Evolutionary conservation across 2,888 invertebrate genomes (phyloP), one percentile per base, ranked within the genome.

Genomic region (Carabus problematicus): DNA sequence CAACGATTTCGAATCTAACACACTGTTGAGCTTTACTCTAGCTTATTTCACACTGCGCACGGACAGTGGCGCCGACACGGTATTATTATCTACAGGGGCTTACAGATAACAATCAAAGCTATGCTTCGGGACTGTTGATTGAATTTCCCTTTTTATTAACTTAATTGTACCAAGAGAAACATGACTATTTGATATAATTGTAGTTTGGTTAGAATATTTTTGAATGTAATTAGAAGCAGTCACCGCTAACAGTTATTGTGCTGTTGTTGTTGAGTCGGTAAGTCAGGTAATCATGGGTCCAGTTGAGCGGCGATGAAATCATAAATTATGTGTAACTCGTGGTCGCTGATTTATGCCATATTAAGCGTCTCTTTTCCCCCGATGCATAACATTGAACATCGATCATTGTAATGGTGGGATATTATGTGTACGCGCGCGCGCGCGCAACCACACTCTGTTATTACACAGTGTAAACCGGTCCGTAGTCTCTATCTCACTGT

Each of bases 261-360:
- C 6, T 29, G 29, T 29, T 29, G 29, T 29, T 12, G 19, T 52
- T 12, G 52, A 52, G 52, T 52, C 19, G 12, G 52, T 52, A 52
- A 16, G 47, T 47, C 47, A 42, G 54, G 66, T 66, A 66, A 66
- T 66, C 58, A 66, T 49, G 58, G 66, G 66, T 66, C 66, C 66
- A 56, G 66, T 66, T 66, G 45, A 56, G 40, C 66, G 49, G 67
- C 67, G 67, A 60, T 67, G 67, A 67, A 67, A 67, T 60, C 67
- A 67, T 67, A 67, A 67, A 67, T 67, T 67, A 67, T 67, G 67
- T 67, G 60, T 60, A 67, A 67, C 60, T 54, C 67, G 59, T 40
- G 14, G 59, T 67, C 60, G 59, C 60, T 67, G 67, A 67, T 67
- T 67, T 67, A 67, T 67, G 67, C 60, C 67, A 67, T 60, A 67